Evolutionary conservation across 2,797 vertebrate species (phyloP).

Genomic region (Loris lydekkerianus): DNA sequence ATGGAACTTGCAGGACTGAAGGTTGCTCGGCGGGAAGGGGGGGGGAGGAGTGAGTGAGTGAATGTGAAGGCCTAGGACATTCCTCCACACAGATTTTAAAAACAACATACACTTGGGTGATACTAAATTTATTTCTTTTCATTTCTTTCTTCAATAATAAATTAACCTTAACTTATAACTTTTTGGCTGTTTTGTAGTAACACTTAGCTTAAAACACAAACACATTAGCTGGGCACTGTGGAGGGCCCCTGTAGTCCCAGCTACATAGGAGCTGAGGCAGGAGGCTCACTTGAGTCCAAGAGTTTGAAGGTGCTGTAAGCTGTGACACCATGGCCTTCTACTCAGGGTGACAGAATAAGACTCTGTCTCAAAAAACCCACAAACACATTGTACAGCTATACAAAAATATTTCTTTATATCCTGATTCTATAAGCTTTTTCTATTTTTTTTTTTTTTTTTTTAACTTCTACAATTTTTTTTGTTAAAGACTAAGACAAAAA

Average conservation of each 20-base stretch:
- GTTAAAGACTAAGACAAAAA: not conserved
- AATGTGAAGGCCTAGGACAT: not conserved
- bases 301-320: too few species aligned
- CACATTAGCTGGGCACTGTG: not conserved
- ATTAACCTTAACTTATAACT: not conserved
- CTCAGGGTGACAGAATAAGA: too few species aligned
- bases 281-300: too few species aligned
- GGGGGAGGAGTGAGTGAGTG: not conserved
- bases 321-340: too few species aligned
- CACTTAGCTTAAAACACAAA: not conserved
- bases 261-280: too few species aligned
- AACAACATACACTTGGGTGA: not conserved
- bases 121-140: not conserved
- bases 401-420: not conserved
- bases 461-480: not conserved
- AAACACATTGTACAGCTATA: not conserved
- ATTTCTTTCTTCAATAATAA: not conserved
- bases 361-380: not conserved
- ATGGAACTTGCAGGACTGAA: not conserved
- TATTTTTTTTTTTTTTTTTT: not conserved
- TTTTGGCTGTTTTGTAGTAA: not conserved
- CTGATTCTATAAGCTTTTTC: not conserved
- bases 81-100: not conserved
- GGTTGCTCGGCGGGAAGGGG: not conserved
- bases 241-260: too few species aligned